Evolutionary conservation across 2,888 invertebrate species (phyloP).

Genomic region (Eumerus sabulonum): DNA sequence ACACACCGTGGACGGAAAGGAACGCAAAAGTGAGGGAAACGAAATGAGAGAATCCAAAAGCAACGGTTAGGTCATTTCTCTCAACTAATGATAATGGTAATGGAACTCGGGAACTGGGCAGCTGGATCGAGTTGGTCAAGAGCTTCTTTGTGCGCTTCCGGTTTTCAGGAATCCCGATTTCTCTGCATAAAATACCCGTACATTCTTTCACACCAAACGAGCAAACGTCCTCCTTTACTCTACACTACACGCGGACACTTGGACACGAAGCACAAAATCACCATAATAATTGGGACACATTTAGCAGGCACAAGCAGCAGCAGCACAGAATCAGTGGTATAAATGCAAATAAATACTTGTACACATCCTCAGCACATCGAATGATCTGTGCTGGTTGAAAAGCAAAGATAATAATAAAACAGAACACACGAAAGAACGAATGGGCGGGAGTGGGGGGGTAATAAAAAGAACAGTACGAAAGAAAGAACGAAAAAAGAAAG

Average conservation of each 20-base stretch:
- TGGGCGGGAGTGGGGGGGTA: too few relatives aligned
- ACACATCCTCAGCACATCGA: too few relatives aligned
- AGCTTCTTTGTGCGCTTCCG: constrained; percentile 40
- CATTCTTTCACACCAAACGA: constrained; percentile 18
- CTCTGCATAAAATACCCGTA: constrained; percentile 26
- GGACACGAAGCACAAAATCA: constrained; percentile 21
- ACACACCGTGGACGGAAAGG: constrained; percentile 5
- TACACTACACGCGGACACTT: constrained; percentile 35
- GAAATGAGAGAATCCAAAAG: constrained; percentile 8
- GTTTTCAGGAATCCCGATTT: constrained; percentile 45
- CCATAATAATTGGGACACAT: constrained; percentile 63
- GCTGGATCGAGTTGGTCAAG: not conserved
- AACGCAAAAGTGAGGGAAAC: constrained; percentile 1
- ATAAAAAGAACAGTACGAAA: too few relatives aligned
- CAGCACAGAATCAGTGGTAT: constrained; percentile 50
- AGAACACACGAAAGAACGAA: constrained; percentile 30
- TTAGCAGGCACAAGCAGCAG: constrained; percentile 45
- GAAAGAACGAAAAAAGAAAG: constrained; percentile 54
- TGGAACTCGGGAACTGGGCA: not conserved
- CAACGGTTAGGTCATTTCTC: constrained; percentile 41
- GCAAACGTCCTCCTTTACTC: constrained; percentile 37
- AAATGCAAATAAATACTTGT: constrained; percentile 35
- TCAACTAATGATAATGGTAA: not conserved
- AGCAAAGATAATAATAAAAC: constrained; percentile 41
- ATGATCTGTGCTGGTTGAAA: constrained; percentile 12